These are phyloP conservation scores for Philypnodon macrostomus DNA, from an alignment of 2,797 vertebrate species.

Conservation along the genomic window DNA sequence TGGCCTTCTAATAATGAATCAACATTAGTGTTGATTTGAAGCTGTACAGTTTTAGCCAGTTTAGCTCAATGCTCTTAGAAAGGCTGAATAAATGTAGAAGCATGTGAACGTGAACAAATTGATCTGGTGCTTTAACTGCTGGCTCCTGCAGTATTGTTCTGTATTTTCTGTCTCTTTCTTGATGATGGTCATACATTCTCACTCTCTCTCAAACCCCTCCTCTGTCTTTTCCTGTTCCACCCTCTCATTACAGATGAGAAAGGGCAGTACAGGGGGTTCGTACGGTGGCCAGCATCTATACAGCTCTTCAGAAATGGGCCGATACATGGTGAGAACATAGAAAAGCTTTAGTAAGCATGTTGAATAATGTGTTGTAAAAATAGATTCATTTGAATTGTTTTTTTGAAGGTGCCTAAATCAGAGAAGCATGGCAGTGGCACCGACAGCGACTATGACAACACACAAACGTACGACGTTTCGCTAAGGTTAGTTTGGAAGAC, in stretches of 20 bases:
- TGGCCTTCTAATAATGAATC: constrained; percentile 30
- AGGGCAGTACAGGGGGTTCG: constrained; percentile 83
- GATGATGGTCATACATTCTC: constrained; percentile 25
- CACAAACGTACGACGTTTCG: constrained; percentile 85
- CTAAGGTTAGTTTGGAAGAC: constrained; percentile 75
- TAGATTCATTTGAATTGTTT: neutral
- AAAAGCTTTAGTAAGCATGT: neutral
- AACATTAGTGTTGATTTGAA: constrained; percentile 22
- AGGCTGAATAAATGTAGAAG: constrained; percentile 12
- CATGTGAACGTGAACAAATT: constrained; percentile 24
- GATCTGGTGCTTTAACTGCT: constrained; percentile 34
- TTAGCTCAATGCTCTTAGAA: constrained; percentile 18
- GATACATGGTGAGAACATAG: constrained; percentile 84
- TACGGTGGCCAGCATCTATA: constrained; percentile 84
- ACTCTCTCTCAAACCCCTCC: constrained; percentile 14
- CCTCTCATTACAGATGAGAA: constrained; percentile 81
- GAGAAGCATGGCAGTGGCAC: constrained; percentile 92
- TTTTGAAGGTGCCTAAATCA: constrained; percentile 78
- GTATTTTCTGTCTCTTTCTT: constrained; percentile 14
- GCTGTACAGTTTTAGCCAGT: constrained; percentile 15
- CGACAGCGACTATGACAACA: constrained; percentile 97
- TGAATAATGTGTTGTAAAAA: neutral
- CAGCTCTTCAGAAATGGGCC: constrained; percentile 83
- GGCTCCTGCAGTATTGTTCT: constrained; percentile 34
- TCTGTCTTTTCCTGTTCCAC: constrained; percentile 19